phyloP scores from a whole-genome alignment of 2,113 vertebrate genomes.

The Emydocephalus ijimae region DNA sequence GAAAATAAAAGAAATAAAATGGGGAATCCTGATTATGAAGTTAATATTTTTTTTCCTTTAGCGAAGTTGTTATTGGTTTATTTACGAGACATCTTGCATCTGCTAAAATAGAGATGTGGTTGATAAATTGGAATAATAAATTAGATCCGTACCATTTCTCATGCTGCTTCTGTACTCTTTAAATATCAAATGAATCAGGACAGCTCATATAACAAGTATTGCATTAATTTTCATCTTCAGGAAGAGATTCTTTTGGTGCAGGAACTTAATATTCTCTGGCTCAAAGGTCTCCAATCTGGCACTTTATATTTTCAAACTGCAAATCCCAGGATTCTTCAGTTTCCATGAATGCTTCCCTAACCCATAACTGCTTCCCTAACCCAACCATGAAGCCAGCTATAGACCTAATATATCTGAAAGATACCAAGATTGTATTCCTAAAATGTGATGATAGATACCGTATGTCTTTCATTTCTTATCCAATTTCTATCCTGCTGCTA shows the following conservation, averaged over 20 bases:
- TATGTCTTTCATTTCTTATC: neutral
- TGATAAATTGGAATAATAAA: neutral
- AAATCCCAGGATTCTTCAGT: neutral
- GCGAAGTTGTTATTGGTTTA: neutral
- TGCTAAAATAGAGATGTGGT: neutral
- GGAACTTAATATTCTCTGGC: neutral
- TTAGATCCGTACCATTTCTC: neutral
- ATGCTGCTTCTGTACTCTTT: neutral
- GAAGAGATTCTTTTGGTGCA: neutral
- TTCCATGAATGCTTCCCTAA: neutral
- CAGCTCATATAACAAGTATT: neutral
- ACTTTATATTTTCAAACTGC: neutral
- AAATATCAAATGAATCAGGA: neutral
- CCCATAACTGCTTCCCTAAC: neutral
- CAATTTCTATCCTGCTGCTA: neutral
- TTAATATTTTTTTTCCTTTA: neutral
- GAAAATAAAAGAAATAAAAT: neutral
- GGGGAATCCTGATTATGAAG: neutral
- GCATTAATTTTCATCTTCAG: neutral
- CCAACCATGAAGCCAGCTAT: neutral
- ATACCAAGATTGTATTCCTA: neutral
- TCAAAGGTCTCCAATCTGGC: neutral
- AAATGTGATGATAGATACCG: neutral
- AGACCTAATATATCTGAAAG: neutral
- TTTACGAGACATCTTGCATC: neutral